These are phyloP conservation scores for Diglossa brunneiventris DNA, from an alignment of 2,113 vertebrate species.

Conservation along the genomic window DNA sequence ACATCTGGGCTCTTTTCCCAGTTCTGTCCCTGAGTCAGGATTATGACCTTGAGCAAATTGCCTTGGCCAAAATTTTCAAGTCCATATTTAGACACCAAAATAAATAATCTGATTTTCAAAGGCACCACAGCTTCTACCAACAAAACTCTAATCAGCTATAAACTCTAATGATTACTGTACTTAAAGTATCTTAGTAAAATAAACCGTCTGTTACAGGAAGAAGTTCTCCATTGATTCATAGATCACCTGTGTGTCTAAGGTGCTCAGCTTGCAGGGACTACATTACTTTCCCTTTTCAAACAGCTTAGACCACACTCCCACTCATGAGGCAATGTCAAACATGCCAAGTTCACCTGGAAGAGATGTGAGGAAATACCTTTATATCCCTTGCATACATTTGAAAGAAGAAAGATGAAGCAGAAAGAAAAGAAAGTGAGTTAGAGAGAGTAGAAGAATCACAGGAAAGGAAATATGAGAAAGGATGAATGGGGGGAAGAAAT, in stretches of 20 bases:
- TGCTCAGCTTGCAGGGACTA: not conserved
- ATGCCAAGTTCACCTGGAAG: not conserved
- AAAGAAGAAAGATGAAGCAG: not conserved
- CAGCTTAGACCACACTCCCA: not conserved
- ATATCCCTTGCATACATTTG: not conserved
- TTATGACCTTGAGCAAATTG: constrained; percentile 9
- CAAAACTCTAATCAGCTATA: not conserved
- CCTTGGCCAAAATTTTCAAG: not conserved
- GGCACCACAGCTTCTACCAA: not conserved
- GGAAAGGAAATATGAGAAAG: not conserved
- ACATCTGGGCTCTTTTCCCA: not conserved
- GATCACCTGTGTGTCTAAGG: not conserved
- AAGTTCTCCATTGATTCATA: not conserved
- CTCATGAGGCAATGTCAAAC: not conserved
- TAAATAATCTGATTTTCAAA: constrained; percentile 16
- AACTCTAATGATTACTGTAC: not conserved
- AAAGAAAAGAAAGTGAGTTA: not conserved
- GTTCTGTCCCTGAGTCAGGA: not conserved
- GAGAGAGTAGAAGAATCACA: not conserved
- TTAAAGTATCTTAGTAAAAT: not conserved
- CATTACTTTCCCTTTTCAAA: not conserved
- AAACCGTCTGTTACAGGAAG: not conserved
- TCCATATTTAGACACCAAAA: not conserved
- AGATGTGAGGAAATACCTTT: not conserved
- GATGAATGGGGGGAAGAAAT: not conserved